Base-by-base conservation (phyloP, 2,113 vertebrate species). In the Pitta sordida region DNA sequence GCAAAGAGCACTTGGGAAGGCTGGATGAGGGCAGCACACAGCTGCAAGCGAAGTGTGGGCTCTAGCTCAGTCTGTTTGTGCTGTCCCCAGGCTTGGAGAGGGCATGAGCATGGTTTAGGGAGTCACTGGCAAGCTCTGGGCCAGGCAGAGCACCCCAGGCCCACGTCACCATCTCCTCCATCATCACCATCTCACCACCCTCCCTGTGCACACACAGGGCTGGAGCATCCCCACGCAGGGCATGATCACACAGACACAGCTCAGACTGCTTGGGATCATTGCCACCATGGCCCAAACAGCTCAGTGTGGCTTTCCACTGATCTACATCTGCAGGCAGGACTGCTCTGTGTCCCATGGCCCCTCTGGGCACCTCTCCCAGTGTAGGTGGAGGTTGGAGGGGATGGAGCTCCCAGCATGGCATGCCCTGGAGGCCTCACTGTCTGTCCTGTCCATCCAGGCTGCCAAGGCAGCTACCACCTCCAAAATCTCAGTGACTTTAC, bases 381-480 rank as follows among this genome's bases (percentile, higher is more conserved):
- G 0, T 2, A 34, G 4, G 2, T 8, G 8, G 29, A 58, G 46
- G 29, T 29, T 0, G 2, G 80, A 67, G 23, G 24, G 30, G 62
- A 59, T 32, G 29, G n/a, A 34, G 55, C 19, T 67, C 34, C 36
- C 30, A 81, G n/a, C 0, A 3, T 15, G 30, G 80, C 1, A 3
- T 4, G 29, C 16, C 24, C 68, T 3, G 4, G 14, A 24, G 44
- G 49, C 44, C 48, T 46, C 0, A 7, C 48, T 43, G 68, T 43
- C 30, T 3, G 1, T 34, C n/a, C 14, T 3, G 1, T 13, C n/a
- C 2, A 1, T 1, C 3, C 39, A 67, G 59, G 29, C 48, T 20
- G 52, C 32, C 52, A 63, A 68, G 39, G 78, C 32, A 80, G 85
- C 59, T 3, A 6, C 46, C 58, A n/a, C 16, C 41, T 20, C 75